phyloP scores from a whole-genome alignment of 2,888 invertebrate genomes.

The Campoplex capitator region DNA sequence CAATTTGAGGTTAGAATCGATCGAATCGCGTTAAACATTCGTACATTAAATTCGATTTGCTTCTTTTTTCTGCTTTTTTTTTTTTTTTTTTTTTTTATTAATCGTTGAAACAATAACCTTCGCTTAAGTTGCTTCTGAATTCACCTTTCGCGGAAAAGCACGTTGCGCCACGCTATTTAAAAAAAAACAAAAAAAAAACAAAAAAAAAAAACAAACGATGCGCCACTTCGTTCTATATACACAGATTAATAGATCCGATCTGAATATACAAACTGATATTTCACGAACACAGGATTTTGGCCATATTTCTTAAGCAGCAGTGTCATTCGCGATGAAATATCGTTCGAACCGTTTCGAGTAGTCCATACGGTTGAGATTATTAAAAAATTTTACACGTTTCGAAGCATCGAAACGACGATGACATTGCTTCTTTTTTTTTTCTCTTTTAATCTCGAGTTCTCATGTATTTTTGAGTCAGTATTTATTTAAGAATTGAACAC shows the following conservation, averaged over 20 bases:
- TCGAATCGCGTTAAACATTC: neutral
- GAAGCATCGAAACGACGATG: no score
- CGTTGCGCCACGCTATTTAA: constrained; percentile 6
- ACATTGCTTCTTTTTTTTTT: neutral
- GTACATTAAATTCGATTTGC: neutral
- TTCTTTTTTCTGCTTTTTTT: neutral
- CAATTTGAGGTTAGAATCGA: constrained; percentile 4
- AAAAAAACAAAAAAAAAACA: neutral
- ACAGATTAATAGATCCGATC: neutral
- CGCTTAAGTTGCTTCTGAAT: neutral
- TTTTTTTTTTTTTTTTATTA: neutral
- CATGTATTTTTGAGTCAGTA: neutral
- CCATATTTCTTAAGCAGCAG: neutral
- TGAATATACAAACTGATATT: neutral
- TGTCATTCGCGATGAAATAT: neutral
- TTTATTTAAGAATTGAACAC: neutral
- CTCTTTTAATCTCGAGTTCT: neutral
- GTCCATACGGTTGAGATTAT: neutral
- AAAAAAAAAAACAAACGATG: constrained; percentile 1
- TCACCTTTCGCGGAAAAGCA: constrained; percentile 44
- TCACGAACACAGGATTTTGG: no score
- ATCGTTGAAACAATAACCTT: neutral
- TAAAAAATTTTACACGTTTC: neutral
- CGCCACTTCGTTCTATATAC: neutral
- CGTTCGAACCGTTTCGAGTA: neutral